These are phyloP conservation scores for Guaruba guarouba DNA, from an alignment of 2,113 vertebrate species.

Conservation along the genomic window DNA sequence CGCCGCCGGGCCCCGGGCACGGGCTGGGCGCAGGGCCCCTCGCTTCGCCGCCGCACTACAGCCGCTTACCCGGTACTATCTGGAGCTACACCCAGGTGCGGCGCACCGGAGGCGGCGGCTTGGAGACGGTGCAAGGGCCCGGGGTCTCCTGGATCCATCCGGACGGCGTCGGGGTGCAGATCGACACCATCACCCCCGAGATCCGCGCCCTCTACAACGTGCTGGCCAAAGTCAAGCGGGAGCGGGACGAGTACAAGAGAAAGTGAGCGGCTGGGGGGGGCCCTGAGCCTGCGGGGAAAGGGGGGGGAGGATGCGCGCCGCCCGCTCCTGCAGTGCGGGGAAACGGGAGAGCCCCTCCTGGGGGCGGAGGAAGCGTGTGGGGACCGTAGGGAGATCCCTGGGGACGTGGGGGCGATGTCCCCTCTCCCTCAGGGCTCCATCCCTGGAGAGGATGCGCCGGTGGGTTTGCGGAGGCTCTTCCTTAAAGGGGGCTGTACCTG, in stretches of 20 bases:
- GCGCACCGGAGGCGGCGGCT: constrained; percentile 77
- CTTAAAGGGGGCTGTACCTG: neutral
- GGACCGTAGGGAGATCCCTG: neutral
- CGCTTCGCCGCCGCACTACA: constrained; percentile 72
- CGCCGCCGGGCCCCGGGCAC: neutral
- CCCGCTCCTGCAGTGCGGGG: constrained; percentile 19
- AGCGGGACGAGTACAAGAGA: constrained; percentile 93
- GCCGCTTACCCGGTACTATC: constrained; percentile 86
- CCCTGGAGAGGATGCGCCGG: neutral
- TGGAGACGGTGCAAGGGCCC: constrained; percentile 85
- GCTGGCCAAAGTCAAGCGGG: constrained; percentile 93
- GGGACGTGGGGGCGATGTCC: neutral
- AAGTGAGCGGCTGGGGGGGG: constrained; percentile 77
- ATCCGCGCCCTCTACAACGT: constrained; percentile 96
- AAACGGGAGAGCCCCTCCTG: neutral
- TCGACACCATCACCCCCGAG: constrained; percentile 96
- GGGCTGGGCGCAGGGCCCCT: constrained; percentile 15
- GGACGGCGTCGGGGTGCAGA: constrained; percentile 96
- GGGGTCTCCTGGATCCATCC: constrained; percentile 94
- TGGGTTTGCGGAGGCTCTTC: neutral
- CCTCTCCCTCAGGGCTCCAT: neutral
- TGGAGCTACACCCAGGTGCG: constrained; percentile 91
- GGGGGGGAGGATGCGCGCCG: neutral
- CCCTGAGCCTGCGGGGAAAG: neutral
- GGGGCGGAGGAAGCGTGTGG: neutral